Conservation (phyloP, 2,888 invertebrate genomes). For the Drosophila cognata region DNA sequence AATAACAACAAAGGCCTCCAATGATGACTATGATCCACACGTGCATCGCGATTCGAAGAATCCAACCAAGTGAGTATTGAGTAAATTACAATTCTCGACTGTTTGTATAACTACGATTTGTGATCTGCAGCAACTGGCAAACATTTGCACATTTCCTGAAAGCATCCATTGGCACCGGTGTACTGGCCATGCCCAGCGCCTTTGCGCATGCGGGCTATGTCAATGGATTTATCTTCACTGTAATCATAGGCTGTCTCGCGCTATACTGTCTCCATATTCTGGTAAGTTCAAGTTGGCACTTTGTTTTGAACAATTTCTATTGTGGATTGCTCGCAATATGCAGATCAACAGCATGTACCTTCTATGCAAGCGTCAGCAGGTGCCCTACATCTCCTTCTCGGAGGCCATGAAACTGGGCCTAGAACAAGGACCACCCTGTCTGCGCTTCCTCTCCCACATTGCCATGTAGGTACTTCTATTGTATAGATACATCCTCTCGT, state of each 20-base stretch:
- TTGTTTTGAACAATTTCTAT: background rate
- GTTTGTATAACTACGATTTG: background rate
- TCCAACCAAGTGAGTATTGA: conserved; percentile 88
- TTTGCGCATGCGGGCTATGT: conserved; percentile 94
- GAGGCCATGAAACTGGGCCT: conserved; percentile 93
- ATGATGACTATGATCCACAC: conserved; percentile 90
- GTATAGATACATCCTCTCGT: background rate
- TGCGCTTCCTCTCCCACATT: conserved; percentile 87
- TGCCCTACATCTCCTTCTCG: conserved; percentile 93
- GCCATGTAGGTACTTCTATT: conserved; percentile 83
- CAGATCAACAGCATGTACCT: conserved; percentile 82
- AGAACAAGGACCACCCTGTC: conserved; percentile 89
- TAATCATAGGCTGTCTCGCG: conserved; percentile 94
- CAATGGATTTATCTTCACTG: conserved; percentile 93
- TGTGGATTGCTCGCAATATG: background rate
- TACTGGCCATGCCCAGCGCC: conserved; percentile 96
- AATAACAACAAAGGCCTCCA: conserved; percentile 26
- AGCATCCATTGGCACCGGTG: conserved; percentile 98
- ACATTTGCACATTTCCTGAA: conserved; percentile 97
- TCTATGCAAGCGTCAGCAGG: conserved; percentile 87
- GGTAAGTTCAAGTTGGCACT: conserved; percentile 85
- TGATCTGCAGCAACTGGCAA: conserved; percentile 91
- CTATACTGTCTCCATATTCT: conserved; percentile 98
- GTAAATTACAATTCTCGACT: background rate
- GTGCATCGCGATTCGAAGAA: conserved; percentile 91